A percentile compares a stretch with the other conserved stretches of the same genome.
phyloP scores from a whole-genome alignment of 2,113 vertebrate genomes.

The pig (Sus scrofa) region DNA sequence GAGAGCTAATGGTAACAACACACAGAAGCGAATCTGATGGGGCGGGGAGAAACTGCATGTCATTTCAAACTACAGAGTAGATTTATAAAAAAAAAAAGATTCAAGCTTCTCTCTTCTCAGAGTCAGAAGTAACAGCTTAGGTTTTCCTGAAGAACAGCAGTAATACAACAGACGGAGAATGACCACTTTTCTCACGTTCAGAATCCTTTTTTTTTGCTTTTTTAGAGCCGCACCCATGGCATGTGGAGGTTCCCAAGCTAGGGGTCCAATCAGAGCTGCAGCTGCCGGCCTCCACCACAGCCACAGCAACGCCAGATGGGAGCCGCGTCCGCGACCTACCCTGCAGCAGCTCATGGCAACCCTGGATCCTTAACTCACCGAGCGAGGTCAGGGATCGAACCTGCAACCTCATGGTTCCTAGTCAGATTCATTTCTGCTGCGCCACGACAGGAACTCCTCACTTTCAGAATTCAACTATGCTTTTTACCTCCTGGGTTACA shows the following conservation, averaged over 20 bases:
- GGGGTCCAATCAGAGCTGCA: too few relatives aligned
- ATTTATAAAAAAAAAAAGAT: neutral
- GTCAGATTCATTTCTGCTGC: too few relatives aligned
- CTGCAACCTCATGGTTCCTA: too few relatives aligned
- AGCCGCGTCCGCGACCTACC: too few relatives aligned
- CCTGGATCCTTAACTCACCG: too few relatives aligned
- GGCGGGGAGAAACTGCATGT: fast-evolving
- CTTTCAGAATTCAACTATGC: neutral
- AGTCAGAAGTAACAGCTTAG: neutral
- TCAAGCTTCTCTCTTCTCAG: neutral
- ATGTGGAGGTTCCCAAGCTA: too few relatives aligned
- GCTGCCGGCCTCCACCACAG: too few relatives aligned
- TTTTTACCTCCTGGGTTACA: neutral
- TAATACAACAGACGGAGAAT: neutral
- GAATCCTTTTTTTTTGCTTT: neutral
- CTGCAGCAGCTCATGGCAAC: too few relatives aligned
- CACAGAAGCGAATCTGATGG: neutral
- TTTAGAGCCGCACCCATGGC: too few relatives aligned
- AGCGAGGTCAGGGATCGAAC: too few relatives aligned
- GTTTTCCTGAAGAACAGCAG: neutral
- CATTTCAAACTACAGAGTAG: neutral
- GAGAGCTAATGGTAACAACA: neutral
- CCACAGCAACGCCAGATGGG: too few relatives aligned
- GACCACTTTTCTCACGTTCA: neutral
- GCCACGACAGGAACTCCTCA: neutral